A percentile compares a stretch with the other conserved stretches of the same genome.
Conservation (phyloP, 2,113 vertebrate species). For the Sarotherodon lohbergeri region DNA sequence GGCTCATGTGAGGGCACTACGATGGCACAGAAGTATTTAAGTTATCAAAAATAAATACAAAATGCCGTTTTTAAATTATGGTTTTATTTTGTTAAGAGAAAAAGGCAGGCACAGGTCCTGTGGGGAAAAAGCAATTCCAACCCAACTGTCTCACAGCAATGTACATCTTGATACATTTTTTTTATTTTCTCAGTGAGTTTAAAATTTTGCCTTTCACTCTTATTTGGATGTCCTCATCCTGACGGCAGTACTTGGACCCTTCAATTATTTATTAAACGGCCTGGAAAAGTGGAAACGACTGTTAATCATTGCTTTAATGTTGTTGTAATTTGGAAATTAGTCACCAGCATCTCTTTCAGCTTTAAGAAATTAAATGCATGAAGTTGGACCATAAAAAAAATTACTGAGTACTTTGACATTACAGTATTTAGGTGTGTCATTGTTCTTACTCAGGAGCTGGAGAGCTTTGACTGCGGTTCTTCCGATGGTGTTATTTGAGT, state of each 20-base stretch:
- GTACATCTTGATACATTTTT: not conserved
- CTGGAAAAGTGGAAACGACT: not conserved
- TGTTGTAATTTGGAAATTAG: not conserved
- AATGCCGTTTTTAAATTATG: not conserved
- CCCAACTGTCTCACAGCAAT: not conserved
- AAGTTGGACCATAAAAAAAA: not conserved
- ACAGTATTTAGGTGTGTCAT: not conserved
- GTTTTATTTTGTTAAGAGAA: not conserved
- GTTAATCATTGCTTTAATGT: not conserved
- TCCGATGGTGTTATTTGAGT: not conserved
- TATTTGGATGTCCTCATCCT: not conserved
- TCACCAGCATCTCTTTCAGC: not conserved
- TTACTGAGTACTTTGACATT: not conserved
- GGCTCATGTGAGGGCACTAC: no score
- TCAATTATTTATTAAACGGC: not conserved
- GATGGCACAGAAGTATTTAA: no score
- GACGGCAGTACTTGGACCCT: not conserved
- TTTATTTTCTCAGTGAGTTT: not conserved
- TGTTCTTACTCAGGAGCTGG: conserved; percentile 37
- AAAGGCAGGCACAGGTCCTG: not conserved
- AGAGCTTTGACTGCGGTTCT: not conserved
- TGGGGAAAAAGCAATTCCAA: not conserved
- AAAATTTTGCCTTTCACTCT: not conserved
- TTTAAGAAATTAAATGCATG: not conserved
- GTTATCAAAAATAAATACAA: not conserved